These are phyloP conservation scores for Loris lydekkerianus DNA, from an alignment of 2,797 vertebrate species.

Conservation along the genomic window DNA sequence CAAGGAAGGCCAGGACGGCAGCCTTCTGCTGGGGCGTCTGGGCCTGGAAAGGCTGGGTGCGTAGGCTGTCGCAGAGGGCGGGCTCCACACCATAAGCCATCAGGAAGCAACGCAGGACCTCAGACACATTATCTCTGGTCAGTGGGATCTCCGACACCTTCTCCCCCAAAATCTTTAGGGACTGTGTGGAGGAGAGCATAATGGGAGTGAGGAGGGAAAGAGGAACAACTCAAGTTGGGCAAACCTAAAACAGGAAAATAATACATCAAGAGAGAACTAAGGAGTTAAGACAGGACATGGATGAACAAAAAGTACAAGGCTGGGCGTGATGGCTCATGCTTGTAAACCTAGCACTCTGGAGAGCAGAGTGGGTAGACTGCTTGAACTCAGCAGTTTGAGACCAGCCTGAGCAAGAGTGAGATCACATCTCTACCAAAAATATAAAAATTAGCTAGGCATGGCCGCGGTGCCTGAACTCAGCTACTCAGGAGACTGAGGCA, in stretches of 20 bases:
- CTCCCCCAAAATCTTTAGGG: conserved; percentile 97
- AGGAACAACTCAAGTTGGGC: background rate
- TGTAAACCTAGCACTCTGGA: no score
- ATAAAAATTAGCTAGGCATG: no score
- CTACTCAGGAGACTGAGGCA: no score
- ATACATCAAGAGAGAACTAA: background rate
- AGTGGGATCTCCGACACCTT: conserved; percentile 95
- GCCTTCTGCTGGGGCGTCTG: conserved; percentile 95
- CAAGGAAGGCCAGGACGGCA: conserved; percentile 94
- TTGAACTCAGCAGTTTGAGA: no score
- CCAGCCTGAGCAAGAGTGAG: no score
- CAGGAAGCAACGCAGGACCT: conserved; percentile 96
- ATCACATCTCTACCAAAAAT: no score
- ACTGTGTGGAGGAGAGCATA: conserved; percentile 88
- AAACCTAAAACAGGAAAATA: conserved; percentile 49
- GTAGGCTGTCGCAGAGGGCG: conserved; percentile 93
- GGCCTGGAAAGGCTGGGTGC: conserved; percentile 96
- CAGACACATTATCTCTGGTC: conserved; percentile 95
- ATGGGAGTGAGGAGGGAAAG: background rate
- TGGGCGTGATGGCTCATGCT: no score
- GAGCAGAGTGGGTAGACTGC: no score
- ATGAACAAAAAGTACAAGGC: background rate
- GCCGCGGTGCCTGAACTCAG: no score
- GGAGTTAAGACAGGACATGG: background rate
- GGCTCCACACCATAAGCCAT: conserved; percentile 93